Percentiles rank a stretch among this genome's conserved stretches.
Conservation (phyloP, 2,888 invertebrate species). For the Volucella inanis region DNA sequence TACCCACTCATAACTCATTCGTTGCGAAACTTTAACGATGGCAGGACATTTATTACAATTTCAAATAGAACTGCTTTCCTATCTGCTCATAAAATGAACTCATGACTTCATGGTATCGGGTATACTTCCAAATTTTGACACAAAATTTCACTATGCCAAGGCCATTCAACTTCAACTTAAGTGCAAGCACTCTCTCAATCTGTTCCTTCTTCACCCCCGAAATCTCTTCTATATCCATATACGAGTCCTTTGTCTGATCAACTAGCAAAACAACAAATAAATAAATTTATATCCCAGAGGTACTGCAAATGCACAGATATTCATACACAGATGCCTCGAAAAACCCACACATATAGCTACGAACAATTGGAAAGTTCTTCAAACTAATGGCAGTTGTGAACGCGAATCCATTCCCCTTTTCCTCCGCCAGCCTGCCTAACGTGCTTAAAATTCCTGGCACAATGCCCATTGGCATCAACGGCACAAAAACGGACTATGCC, state of each 20-base stretch:
- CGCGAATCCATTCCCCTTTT: conserved; percentile 7
- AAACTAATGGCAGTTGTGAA: conserved; percentile 48
- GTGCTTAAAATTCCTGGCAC: conserved; percentile 63
- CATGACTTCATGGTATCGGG: conserved; percentile 19
- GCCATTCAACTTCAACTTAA: conserved; percentile 57
- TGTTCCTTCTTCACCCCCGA: neutral
- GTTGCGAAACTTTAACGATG: conserved; percentile 52
- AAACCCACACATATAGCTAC: neutral
- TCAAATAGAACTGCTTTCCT: conserved; percentile 36
- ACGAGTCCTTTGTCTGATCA: conserved; percentile 47
- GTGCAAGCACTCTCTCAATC: conserved; percentile 11
- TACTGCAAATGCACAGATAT: neutral
- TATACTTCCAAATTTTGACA: conserved; percentile 18
- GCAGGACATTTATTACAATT: conserved; percentile 61
- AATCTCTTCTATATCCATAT: conserved; percentile 21
- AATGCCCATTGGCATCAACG: conserved; percentile 68
- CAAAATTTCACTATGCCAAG: conserved; percentile 47
- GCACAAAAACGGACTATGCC: conserved; percentile 25
- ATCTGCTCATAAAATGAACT: conserved; percentile 1
- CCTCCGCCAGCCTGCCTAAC: neutral
- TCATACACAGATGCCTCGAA: neutral
- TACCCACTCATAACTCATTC: conserved; percentile 15
- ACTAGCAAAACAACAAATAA: conserved; percentile 52
- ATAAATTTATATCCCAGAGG: conserved; percentile 40
- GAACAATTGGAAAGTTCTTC: conserved; percentile 48